These are phyloP conservation scores for Latrodectus hesperus DNA, from an alignment of 2,888 invertebrate species.

Conservation along the genomic window DNA sequence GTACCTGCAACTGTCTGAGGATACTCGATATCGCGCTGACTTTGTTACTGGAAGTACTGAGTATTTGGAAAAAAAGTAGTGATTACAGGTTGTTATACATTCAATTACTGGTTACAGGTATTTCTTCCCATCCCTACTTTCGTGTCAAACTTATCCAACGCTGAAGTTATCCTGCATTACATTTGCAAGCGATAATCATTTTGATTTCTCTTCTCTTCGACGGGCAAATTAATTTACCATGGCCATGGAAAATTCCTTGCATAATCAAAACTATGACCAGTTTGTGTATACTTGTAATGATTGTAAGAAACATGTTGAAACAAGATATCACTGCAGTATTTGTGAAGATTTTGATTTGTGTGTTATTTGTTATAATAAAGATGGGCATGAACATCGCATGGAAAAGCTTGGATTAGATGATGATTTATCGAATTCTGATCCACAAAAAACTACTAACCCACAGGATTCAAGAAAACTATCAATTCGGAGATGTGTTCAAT, in stretches of 20 bases:
- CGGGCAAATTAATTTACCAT: conserved; percentile 96
- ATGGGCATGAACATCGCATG: conserved; percentile 97
- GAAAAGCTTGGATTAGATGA: conserved; percentile 86
- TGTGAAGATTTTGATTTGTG: conserved; percentile 99
- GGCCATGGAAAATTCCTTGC: conserved; percentile 97
- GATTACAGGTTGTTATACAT: too few species aligned
- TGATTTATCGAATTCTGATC: conserved; percentile 20
- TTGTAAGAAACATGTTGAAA: conserved; percentile 96
- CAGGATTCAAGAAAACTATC: conserved; percentile 89
- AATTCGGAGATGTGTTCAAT: conserved; percentile 93
- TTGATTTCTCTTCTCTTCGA: conserved; percentile 96
- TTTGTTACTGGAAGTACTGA: too few species aligned
- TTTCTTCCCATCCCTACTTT: too few species aligned
- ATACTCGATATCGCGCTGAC: too few species aligned
- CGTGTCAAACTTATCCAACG: too few species aligned
- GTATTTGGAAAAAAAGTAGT: too few species aligned
- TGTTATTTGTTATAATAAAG: conserved; percentile 93
- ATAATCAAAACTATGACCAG: conserved; percentile 97
- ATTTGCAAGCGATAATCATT: conserved; percentile 97
- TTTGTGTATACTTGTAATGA: conserved; percentile 92
- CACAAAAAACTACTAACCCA: conserved; percentile 80
- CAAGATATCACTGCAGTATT: conserved; percentile 96
- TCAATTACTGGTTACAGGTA: too few species aligned
- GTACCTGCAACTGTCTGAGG: too few species aligned
- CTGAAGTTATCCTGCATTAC: too few species aligned